These are phyloP conservation scores for Meda fulgida DNA, from an alignment of 2,797 vertebrate genomes.

Conservation along the genomic window DNA sequence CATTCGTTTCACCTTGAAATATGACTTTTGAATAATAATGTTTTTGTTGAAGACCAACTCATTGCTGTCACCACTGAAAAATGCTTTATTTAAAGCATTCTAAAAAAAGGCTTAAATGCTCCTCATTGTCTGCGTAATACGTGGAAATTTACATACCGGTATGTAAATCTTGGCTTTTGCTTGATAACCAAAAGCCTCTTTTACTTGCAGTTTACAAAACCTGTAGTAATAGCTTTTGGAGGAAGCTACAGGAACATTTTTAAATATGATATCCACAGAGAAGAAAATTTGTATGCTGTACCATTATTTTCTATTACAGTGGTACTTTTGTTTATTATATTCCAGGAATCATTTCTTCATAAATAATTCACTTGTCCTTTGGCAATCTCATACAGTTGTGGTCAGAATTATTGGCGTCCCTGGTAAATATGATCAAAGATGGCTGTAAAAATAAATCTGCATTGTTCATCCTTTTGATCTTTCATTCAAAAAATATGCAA, in stretches of 20 bases:
- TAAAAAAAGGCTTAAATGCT: neutral
- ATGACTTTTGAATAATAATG: neutral
- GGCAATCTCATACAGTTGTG: neutral
- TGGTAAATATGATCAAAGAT: too few relatives aligned
- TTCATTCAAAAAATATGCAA: too few relatives aligned
- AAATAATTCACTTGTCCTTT: neutral
- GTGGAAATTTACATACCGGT: neutral
- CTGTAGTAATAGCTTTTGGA: neutral
- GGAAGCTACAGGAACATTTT: neutral
- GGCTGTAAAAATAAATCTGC: too few relatives aligned
- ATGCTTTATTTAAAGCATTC: neutral
- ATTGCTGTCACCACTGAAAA: neutral
- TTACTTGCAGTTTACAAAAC: neutral
- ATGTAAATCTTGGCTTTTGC: neutral
- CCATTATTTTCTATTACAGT: neutral
- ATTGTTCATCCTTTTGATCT: too few relatives aligned
- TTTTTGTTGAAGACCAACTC: neutral
- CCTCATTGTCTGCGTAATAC: neutral
- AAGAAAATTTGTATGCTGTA: neutral
- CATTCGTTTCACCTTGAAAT: neutral
- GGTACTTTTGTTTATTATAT: neutral
- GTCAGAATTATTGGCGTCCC: too few relatives aligned
- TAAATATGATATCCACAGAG: neutral
- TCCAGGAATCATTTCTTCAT: neutral
- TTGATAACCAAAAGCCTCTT: slow-evolving; percentile 9